Percentiles rank a stretch among this genome's conserved stretches.
Evolutionary conservation across 2,888 invertebrate genomes (phyloP).

Genomic region (Spodoptera picta): DNA sequence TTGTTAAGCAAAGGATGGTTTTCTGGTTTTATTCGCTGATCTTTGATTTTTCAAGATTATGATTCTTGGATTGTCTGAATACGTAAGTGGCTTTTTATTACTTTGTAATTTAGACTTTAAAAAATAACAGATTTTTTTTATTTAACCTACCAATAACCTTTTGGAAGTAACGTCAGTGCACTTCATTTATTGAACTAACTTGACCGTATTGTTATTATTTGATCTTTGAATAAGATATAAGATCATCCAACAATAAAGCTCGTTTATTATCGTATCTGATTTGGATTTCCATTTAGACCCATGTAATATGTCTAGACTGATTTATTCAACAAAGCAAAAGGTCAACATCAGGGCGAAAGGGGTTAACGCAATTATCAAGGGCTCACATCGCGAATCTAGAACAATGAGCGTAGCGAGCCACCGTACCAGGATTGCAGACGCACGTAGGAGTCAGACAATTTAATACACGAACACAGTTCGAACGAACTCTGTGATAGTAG

Average conservation of each 20-base stretch:
- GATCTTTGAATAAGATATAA: too few species aligned
- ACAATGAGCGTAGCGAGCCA: conserved; percentile 29
- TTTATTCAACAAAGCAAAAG: conserved; percentile 4
- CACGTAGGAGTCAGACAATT: conserved; percentile 66
- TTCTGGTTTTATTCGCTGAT: background rate
- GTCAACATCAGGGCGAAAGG: conserved; percentile 21
- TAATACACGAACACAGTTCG: conserved; percentile 57
- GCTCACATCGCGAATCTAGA: conserved; percentile 34
- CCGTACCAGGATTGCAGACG: conserved; percentile 67
- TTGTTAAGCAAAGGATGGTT: background rate
- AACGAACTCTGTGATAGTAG: conserved; percentile 58
- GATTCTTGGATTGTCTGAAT: conserved; percentile 1
- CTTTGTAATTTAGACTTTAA: too few species aligned
- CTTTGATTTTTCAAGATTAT: background rate
- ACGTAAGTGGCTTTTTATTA: background rate
- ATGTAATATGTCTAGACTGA: conserved; percentile 13
- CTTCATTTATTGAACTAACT: too few species aligned
- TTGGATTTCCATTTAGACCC: too few species aligned
- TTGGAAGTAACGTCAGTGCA: too few species aligned
- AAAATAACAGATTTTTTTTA: too few species aligned
- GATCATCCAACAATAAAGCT: too few species aligned
- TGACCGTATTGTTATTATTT: too few species aligned
- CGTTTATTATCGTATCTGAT: too few species aligned
- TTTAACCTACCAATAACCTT: too few species aligned
- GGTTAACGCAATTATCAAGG: conserved; percentile 28